These are phyloP conservation scores for Teinopalpus imperialis DNA, from an alignment of 2,888 invertebrate genomes.

Conservation along the genomic window DNA sequence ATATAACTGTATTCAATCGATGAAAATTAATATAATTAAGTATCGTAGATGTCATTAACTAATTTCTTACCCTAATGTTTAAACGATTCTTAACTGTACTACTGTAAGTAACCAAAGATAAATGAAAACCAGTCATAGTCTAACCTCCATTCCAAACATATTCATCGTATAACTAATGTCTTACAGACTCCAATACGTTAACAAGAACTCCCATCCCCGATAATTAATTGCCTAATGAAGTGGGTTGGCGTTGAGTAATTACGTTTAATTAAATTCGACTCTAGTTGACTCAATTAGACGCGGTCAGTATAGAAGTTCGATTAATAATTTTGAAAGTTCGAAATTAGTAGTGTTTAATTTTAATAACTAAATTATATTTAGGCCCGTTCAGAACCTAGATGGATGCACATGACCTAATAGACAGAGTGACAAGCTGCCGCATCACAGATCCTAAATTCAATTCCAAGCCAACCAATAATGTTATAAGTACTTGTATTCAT, in stretches of 20 bases:
- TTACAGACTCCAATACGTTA: conserved; percentile 7
- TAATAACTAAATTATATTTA: not conserved
- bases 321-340: conserved; percentile 4
- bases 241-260: conserved; percentile 7
- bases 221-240: conserved; percentile 16
- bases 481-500: too few relatives aligned
- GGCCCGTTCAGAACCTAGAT: too few relatives aligned
- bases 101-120: conserved; percentile 5
- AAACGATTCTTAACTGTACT: not conserved
- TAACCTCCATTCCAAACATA: conserved; percentile 6
- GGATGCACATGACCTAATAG: too few relatives aligned
- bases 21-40: too few relatives aligned
- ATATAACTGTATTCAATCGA: too few relatives aligned
- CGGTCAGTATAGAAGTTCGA: conserved; percentile 2
- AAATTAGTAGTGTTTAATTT: not conserved
- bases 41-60: too few relatives aligned
- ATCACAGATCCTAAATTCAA: too few relatives aligned
- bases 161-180: conserved; percentile 8
- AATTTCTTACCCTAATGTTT: not conserved
- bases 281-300: conserved; percentile 13
- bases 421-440: too few relatives aligned
- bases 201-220: not conserved
- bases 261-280: conserved; percentile 17
- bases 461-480: too few relatives aligned
- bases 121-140: not conserved